Evolutionary conservation across 2,113 vertebrate genomes (phyloP).

Genomic region (Amazona vittata): DNA sequence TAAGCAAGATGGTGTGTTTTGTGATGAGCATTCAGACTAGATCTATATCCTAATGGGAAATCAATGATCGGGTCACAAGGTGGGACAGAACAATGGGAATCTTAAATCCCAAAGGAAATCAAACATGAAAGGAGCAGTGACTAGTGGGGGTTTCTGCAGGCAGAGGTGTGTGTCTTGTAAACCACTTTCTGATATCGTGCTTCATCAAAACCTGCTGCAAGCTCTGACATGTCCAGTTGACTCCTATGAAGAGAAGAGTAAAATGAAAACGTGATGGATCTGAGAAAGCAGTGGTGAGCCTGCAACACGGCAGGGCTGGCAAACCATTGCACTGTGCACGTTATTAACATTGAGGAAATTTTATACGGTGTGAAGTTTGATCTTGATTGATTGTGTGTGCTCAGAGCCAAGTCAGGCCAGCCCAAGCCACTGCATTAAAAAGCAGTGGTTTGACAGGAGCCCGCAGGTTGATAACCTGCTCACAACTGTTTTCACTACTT

Average conservation of each 20-base stretch:
- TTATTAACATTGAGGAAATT: not conserved
- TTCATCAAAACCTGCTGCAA: not conserved
- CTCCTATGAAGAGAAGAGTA: not conserved
- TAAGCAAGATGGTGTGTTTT: rapidly evolving
- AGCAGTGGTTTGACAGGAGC: not conserved
- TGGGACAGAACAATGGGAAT: not conserved
- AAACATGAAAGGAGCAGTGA: not conserved
- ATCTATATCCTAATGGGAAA: not conserved
- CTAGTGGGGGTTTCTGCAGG: not conserved
- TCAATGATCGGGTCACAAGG: not conserved
- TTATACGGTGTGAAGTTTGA: not conserved
- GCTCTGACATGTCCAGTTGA: not conserved
- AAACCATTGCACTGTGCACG: not conserved
- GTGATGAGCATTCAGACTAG: not conserved
- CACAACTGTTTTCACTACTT: not conserved
- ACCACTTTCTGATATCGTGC: rapidly evolving
- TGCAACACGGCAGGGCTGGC: not conserved
- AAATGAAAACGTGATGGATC: not conserved
- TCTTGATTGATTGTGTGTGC: not conserved
- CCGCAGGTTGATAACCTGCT: not conserved
- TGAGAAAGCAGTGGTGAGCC: not conserved
- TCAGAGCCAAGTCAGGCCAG: not conserved
- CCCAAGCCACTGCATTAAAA: not conserved
- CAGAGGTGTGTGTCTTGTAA: not conserved
- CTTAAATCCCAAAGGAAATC: not conserved